Base-by-base conservation (phyloP, 2,888 invertebrate genomes). In the Ryuthela nishihirai region DNA sequence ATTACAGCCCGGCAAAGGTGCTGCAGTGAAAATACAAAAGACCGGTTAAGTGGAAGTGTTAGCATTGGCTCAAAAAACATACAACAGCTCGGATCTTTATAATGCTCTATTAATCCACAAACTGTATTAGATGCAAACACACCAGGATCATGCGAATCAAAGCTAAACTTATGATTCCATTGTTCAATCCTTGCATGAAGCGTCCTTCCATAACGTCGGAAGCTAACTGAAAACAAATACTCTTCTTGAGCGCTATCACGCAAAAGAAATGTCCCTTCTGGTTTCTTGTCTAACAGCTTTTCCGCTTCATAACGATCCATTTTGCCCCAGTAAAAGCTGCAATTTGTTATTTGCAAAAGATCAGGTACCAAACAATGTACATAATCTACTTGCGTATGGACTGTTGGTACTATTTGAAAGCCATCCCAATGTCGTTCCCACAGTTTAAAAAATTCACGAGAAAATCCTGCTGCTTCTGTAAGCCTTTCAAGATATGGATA, bases 11-110 rank as follows among this genome's bases (percentile, higher is more conserved):
- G 80, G 62, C 90, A 85, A 35, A 97, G 77, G 74, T 95, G 92
- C 77, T 95, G 93, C 69, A 98, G 79, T 0, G 87, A 82, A 77
- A 98, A 97, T 12, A 91, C 85, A 68, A 85, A 85, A 50, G 83
- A 84, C 39, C 97, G 81, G 67, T 90, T 86, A 64, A 97, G 78
- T 1, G 97, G 97, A 70, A 87, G 85, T 5, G 94, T 94, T 49
- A 98, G 80, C 87, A 94, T 90, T 17, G 97, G 98, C 77, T 98
- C 97, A 77, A 97, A 98, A 79, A 97, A 97, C 93, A 98, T 94
- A 75, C 95, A 95, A 73, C 92, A 92, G 21, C 88, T 85, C 0
- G 97, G 95, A 76, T 97, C 95, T 80, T 91, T 85, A 73, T 85
- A 85, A 70, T 87, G 86, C 71, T 87, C 85, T 42, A 88, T 85